Percentiles rank a stretch among this genome's conserved stretches.
Evolutionary conservation across 2,797 vertebrate species (phyloP).

Genomic region (Manis pentadactyla): DNA sequence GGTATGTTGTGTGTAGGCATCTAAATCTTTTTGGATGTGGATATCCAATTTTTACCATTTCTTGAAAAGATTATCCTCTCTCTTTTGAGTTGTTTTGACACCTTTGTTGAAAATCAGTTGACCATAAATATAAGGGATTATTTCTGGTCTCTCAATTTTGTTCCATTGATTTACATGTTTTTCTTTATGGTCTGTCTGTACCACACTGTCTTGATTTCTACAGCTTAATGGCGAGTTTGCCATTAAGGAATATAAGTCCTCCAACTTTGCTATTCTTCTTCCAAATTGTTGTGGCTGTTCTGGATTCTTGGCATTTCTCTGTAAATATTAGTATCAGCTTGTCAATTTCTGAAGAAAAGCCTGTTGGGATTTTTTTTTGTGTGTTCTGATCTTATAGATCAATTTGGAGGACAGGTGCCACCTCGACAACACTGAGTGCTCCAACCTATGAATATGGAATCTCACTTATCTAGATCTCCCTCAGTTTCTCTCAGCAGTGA

Average conservation of each 20-base stretch:
- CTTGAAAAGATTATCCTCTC: background rate
- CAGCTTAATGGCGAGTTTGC: background rate
- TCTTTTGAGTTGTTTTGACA: background rate
- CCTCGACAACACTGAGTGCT: background rate
- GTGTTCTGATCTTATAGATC: background rate
- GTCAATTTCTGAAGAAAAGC: background rate
- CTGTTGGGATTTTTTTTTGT: background rate
- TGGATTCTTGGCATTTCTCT: background rate
- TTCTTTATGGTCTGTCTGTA: background rate
- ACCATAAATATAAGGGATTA: background rate
- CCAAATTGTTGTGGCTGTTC: background rate
- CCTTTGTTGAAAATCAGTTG: background rate
- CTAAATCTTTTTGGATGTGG: background rate
- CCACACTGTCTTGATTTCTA: background rate
- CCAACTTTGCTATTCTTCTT: background rate
- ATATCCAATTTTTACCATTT: background rate
- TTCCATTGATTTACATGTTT: background rate
- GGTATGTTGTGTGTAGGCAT: background rate
- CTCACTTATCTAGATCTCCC: background rate
- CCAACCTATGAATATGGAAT: background rate
- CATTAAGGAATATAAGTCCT: background rate
- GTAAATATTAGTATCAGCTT: background rate
- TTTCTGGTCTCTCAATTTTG: background rate
- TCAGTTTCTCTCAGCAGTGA: background rate
- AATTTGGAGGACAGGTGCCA: background rate